Percentiles rank a stretch among this genome's conserved stretches.
phyloP scores from a whole-genome alignment of 92 coral and sea anemone species.

The Actinostola sp. region DNA sequence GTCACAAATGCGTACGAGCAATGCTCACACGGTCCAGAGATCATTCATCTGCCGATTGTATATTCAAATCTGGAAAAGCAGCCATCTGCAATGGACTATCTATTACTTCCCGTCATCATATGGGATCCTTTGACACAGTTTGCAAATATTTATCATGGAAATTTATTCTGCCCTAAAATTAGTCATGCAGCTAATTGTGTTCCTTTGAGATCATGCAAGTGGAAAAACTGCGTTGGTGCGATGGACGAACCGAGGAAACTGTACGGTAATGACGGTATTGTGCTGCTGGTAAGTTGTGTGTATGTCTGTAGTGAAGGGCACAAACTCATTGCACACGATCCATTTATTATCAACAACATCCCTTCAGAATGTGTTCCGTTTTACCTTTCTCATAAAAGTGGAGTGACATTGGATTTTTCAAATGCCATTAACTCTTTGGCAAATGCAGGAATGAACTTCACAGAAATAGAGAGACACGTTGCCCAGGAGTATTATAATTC shows the following conservation, averaged over 20 bases:
- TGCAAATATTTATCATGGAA: background rate
- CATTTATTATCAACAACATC: background rate
- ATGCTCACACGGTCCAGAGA: conserved; percentile 4
- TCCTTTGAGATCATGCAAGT: background rate
- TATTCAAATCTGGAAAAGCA: background rate
- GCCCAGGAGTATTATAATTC: conserved; percentile 24
- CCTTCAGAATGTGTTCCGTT: conserved; percentile 9
- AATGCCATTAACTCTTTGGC: conserved; percentile 16
- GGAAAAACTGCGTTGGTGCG: conserved; percentile 9
- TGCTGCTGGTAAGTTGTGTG: conserved; percentile 21
- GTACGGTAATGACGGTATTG: conserved; percentile 23
- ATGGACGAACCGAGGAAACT: conserved; percentile 11
- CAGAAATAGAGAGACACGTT: conserved; percentile 25
- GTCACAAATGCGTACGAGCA: conserved; percentile 7
- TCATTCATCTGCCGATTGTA: background rate
- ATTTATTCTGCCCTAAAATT: conserved; percentile 11
- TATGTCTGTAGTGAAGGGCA: conserved; percentile 28
- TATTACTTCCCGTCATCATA: conserved; percentile 22
- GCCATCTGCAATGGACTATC: conserved; percentile 13
- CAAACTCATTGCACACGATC: conserved; percentile 32
- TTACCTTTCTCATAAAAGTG: conserved; percentile 29
- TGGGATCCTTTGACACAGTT: conserved; percentile 36
- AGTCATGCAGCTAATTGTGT: conserved; percentile 24
- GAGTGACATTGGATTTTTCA: conserved; percentile 9
- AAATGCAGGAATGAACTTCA: conserved; percentile 23